Evolutionary conservation across 2,888 invertebrate genomes (phyloP).

Genomic region (Halocaridina rubra): DNA sequence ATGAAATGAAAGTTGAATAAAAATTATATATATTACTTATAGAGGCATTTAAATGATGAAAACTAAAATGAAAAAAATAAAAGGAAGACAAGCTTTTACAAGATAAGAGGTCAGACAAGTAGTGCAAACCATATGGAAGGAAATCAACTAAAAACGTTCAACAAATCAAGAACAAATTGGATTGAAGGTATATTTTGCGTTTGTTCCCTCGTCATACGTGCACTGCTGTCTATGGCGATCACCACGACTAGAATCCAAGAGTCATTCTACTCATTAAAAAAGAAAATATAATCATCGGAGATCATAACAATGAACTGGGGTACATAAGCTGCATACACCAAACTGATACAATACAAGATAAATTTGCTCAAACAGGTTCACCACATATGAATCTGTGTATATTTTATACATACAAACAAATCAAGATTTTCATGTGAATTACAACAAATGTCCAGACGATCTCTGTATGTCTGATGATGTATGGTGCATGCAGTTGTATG

Average conservation of each 20-base stretch:
- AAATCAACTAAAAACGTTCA: no score
- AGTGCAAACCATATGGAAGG: not conserved
- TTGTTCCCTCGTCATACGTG: not conserved
- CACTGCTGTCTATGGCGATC: slow-evolving; percentile 43
- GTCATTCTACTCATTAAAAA: slow-evolving; percentile 11
- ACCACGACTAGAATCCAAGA: slow-evolving; percentile 54
- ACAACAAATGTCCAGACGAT: no score
- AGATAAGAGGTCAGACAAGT: not conserved
- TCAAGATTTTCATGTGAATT: no score
- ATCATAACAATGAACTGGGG: slow-evolving; percentile 20
- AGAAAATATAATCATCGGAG: slow-evolving; percentile 31
- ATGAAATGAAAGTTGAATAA: no score
- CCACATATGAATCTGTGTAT: no score
- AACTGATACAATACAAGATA: not conserved
- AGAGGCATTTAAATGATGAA: no score
- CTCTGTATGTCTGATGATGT: no score
- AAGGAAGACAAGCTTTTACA: not conserved
- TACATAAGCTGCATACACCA: not conserved
- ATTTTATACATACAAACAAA: no score
- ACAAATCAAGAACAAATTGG: no score
- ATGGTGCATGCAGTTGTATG: slow-evolving; percentile 10
- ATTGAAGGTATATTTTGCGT: not conserved
- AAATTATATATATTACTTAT: no score
- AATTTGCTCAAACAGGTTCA: not conserved
- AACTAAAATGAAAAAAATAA: no score